Evolutionary conservation across 2,888 invertebrate genomes (phyloP).

Genomic region (Schizaphis graminum): DNA sequence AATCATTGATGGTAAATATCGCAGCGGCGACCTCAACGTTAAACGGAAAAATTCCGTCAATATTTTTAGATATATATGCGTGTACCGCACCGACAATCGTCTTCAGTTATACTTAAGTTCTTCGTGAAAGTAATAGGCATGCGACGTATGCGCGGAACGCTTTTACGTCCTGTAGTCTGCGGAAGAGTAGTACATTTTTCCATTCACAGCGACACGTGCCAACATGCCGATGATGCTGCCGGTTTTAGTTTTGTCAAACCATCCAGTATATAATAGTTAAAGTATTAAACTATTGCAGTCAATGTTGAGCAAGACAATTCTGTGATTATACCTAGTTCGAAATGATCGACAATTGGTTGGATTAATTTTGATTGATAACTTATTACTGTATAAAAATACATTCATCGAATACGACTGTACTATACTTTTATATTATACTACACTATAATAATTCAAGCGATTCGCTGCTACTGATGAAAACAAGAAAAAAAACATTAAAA

Average conservation of each 20-base stretch:
- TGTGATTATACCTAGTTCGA: not conserved
- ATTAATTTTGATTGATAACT: not conserved
- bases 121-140: not conserved
- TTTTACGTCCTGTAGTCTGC: not conserved
- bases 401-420: not conserved
- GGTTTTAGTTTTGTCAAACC: not conserved
- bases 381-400: not conserved
- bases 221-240: not conserved
- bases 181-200: not conserved
- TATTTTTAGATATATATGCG: not conserved
- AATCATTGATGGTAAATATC: not conserved
- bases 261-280: not conserved
- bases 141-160: not conserved
- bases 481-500: not conserved
- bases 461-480: no score
- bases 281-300: not conserved
- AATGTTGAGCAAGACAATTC: not conserved
- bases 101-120: not conserved
- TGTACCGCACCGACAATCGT: not conserved
- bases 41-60: not conserved
- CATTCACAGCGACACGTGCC: not conserved
- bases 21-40: not conserved
- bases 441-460: no score
- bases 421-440: no score
- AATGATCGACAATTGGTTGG: not conserved